These are phyloP conservation scores for Nycticryphes semicollaris DNA, from an alignment of 2,113 vertebrate genomes.

Conservation along the genomic window DNA sequence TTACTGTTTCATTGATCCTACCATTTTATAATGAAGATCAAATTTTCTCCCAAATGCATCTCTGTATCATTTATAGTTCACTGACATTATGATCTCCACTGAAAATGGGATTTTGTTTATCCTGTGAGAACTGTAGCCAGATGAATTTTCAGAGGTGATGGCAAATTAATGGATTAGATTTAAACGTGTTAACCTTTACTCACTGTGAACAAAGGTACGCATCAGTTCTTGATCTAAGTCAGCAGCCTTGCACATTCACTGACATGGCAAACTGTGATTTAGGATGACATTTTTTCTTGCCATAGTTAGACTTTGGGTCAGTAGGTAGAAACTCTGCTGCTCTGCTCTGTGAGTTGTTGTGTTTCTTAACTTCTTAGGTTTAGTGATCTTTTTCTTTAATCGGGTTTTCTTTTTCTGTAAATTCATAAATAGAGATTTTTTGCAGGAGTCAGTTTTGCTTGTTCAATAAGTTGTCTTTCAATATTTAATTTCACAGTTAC, in stretches of 20 bases:
- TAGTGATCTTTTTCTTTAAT: not conserved
- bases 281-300: not conserved
- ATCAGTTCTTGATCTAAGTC: not conserved
- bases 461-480: not conserved
- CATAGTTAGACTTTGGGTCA: not conserved
- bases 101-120: not conserved
- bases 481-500: not conserved
- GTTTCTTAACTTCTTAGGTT: not conserved
- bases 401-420: rapidly evolving
- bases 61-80: not conserved
- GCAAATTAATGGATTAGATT: not conserved
- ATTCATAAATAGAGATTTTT: not conserved
- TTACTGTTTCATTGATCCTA: not conserved
- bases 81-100: not conserved
- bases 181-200: not conserved
- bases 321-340: not conserved
- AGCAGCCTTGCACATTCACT: not conserved
- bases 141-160: not conserved
- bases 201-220: not conserved
- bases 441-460: not conserved
- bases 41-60: not conserved
- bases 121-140: not conserved
- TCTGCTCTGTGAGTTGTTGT: not conserved
- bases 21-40: not conserved
- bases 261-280: not conserved